Percentiles rank a stretch among this genome's conserved stretches.
Evolutionary conservation across 2,797 vertebrate genomes (phyloP).

Genomic region (Muraenolepis orangiensis): DNA sequence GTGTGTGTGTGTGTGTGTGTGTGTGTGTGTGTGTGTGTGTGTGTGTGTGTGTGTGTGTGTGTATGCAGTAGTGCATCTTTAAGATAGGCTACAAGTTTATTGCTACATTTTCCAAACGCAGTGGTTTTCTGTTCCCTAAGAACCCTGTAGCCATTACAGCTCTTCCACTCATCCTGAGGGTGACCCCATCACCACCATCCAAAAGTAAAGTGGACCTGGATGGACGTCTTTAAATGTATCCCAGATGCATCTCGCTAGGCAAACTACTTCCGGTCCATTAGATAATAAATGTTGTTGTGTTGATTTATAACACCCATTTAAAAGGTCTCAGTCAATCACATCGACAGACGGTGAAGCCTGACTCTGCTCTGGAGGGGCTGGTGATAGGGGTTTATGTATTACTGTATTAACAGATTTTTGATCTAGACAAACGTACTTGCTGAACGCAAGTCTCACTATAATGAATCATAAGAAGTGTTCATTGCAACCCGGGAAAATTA

Average conservation of each 20-base stretch:
- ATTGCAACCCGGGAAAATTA: conserved; percentile 27
- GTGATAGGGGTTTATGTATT: not conserved
- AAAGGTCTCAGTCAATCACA: conserved; percentile 20
- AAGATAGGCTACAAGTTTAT: too few relatives aligned
- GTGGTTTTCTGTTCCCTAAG: not conserved
- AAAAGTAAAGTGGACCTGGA: conserved; percentile 21
- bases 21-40: conserved; percentile 10
- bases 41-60: not conserved
- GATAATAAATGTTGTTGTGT: conserved; percentile 39
- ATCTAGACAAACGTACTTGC: too few relatives aligned
- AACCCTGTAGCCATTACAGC: not conserved
- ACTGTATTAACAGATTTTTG: conserved; percentile 26
- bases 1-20: conserved; percentile 12
- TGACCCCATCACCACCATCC: too few relatives aligned
- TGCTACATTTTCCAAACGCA: too few relatives aligned
- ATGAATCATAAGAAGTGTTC: conserved; percentile 38
- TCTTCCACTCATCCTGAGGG: conserved; percentile 12
- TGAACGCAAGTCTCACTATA: conserved; percentile 25
- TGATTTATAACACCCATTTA: conserved; percentile 68
- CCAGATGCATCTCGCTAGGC: conserved; percentile 34
- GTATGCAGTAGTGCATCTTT: conserved; percentile 9
- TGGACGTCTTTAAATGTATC: conserved; percentile 33
- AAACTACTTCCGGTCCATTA: conserved; percentile 58
- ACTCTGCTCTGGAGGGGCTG: not conserved
- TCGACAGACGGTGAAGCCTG: conserved; percentile 34